Conservation (phyloP, 2,888 invertebrate species). For the Chrysolina oricalcia region DNA sequence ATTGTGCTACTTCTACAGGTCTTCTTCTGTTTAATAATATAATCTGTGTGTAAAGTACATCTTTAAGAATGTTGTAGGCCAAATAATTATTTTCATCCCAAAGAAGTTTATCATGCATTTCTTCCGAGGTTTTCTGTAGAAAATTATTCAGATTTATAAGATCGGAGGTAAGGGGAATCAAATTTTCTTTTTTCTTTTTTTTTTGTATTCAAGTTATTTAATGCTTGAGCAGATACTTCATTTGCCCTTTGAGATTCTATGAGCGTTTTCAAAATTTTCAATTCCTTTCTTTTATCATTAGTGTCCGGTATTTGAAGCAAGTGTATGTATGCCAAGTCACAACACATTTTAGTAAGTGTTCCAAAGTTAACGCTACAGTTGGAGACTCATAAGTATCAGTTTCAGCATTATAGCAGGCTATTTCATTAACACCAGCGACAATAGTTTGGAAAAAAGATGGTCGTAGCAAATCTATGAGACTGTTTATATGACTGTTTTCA, state of each 20-base stretch:
- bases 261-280: constrained; percentile 55
- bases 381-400: no score
- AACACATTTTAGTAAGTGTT: constrained; percentile 57
- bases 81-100: no score
- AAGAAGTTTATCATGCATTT: no score
- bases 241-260: constrained; percentile 57
- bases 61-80: no score
- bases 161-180: constrained; percentile 53
- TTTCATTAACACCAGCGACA: constrained; percentile 50
- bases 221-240: constrained; percentile 58
- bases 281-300: constrained; percentile 49
- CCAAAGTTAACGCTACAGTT: constrained; percentile 59
- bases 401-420: constrained; percentile 55
- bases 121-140: no score
- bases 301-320: constrained; percentile 50
- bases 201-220: no score
- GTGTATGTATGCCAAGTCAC: constrained; percentile 53
- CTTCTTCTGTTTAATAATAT: constrained; percentile 44
- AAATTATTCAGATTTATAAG: constrained; percentile 53
- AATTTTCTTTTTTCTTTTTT: constrained; percentile 57
- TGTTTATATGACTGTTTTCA: constrained; percentile 46
- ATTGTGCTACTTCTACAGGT: constrained; percentile 49
- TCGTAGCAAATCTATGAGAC: constrained; percentile 50
- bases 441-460: constrained; percentile 50
- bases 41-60: neutral